A percentile compares a stretch with the other conserved stretches of the same genome.
Evolutionary conservation across 2,888 invertebrate genomes (phyloP).

Genomic region (Leucozona laternaria): DNA sequence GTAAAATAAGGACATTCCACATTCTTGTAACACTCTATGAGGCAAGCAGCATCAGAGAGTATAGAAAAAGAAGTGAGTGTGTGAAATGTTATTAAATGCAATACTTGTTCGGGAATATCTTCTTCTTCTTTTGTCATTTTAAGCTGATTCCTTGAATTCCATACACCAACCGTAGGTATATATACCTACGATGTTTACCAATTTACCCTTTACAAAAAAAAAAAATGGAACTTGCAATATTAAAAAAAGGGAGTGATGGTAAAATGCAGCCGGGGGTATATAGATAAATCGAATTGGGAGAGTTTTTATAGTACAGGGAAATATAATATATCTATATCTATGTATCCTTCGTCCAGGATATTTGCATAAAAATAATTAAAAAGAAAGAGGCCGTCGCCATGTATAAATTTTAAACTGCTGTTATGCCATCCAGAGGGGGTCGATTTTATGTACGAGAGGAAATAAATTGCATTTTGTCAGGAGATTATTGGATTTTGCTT

Average conservation of each 20-base stretch:
- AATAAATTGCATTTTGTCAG: slow-evolving; percentile 74
- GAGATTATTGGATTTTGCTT: slow-evolving; percentile 71
- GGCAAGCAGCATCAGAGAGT: slow-evolving; percentile 55
- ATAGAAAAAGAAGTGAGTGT: slow-evolving; percentile 33
- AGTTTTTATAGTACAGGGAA: slow-evolving; percentile 29
- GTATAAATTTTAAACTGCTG: slow-evolving; percentile 26
- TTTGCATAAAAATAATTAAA: slow-evolving; percentile 75
- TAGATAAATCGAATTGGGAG: slow-evolving; percentile 44
- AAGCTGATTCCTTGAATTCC: slow-evolving; percentile 48
- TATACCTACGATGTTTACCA: neutral
- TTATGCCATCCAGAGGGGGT: slow-evolving; percentile 4
- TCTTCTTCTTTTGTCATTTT: slow-evolving; percentile 49
- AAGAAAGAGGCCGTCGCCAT: slow-evolving; percentile 52
- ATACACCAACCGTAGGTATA: neutral
- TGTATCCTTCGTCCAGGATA: slow-evolving; percentile 34
- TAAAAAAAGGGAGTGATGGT: slow-evolving; percentile 39
- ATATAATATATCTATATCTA: neutral
- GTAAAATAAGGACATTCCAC: slow-evolving; percentile 33
- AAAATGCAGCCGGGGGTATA: slow-evolving; percentile 40
- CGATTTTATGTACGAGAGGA: slow-evolving; percentile 18
- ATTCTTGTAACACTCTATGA: slow-evolving; percentile 48
- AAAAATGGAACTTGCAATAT: slow-evolving; percentile 44
- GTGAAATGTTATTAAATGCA: slow-evolving; percentile 54
- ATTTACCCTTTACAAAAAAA: neutral
- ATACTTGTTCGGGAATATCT: slow-evolving; percentile 29